Base-by-base conservation (phyloP, 2,113 vertebrate genomes). In the Callipepla californica region DNA sequence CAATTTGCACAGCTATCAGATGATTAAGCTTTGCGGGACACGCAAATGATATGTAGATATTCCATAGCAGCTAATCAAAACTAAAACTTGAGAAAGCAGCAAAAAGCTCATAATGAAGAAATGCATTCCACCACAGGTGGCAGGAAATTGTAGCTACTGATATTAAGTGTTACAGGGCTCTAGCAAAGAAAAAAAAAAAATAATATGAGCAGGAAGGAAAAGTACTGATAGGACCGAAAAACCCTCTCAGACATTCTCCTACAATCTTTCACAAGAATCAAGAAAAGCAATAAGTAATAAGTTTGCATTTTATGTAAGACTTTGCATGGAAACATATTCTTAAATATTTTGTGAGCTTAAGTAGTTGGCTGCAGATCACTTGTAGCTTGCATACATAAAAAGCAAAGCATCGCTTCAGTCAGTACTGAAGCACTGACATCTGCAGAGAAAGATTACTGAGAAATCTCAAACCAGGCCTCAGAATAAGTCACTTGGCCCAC, bases 111-210 rank as follows among this genome's bases (percentile, higher is more conserved):
- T 91, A 87, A 96, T 91, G 93, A 96, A 94, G 75, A 87, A 93
- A 93, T 74, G 53, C 65, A 85, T 89, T 94, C 87, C 89, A 69
- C 72, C 89, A 80, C 87, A 93, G 92, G 95, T 91, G 92, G 94
- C 92, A 95, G 96, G 90, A 96, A 95, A 95, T 81, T 85, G 91
- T 68, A 94, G 89, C 89, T 93, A 81, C 87, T 85, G 91, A 77
- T 92, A 94, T 69, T 40, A 92, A 94, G 87, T 83, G 91, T 22
- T 87, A 80, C 32, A 72, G 89, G 87, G 89, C 87, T 82, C 32
- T 58, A 55, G 75, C 63, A 96, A 93, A 87, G 87, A 82, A 53
- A 73, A 53, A 36, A 36, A 36, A 36, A 79, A 85, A 93, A 96
- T 22, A 94, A 68, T 91, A 82, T 47, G 63, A 92, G 59, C 70